Base-by-base conservation (phyloP, 1,140 invertebrate species). In the Drosophila nigromelanica region DNA sequence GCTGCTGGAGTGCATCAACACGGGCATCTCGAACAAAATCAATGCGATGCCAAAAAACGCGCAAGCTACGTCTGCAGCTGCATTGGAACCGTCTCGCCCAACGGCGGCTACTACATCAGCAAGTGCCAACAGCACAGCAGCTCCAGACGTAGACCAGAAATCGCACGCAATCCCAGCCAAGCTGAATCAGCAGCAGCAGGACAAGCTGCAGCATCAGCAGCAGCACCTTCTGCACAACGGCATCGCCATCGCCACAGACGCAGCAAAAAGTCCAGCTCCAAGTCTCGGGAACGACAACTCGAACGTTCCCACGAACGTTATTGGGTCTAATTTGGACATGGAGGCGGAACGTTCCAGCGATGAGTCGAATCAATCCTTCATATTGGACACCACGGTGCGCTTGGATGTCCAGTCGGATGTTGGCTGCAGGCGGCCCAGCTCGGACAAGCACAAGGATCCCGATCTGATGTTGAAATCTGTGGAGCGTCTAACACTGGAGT, bases 401-500 rank as follows among this genome's bases (percentile, higher is more conserved):
- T n/a, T 79, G 60, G 63, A 91, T 55, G 42, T 64, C 12, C 37
- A 40, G 4, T 27, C 54, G 43, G 40, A 30, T 35, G 59, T 37
- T 10, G 11, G 2, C 48, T 47, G 33, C 54, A 12, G 54, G 47
- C 33, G 59, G 15, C 18, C 33, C 27, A 42, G 50, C n/a, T 45
- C 63, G 0, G 71, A 90, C 37, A 92, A 93, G 30, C 93, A 94
- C 47, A 92, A 93, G 47, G 94, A 95, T 92, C 94, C 94, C 0
- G 94, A 95, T 68, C 93, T 94, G 0, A 95, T 95, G 94, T 93
- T 95, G 6, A 94, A 94, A 50, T 95, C 94, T 0, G 92, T 95
- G 56, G 94, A 95, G 80, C 91, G 94, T 12, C 87, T 95, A 3
- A 95, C 95, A 4, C 93, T 94, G 3, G 93, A 95, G 66, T 89